Evolutionary conservation across 1,140 invertebrate species (phyloP), one percentile per base, ranked within the genome.

Genomic region (Atta cephalotes): DNA sequence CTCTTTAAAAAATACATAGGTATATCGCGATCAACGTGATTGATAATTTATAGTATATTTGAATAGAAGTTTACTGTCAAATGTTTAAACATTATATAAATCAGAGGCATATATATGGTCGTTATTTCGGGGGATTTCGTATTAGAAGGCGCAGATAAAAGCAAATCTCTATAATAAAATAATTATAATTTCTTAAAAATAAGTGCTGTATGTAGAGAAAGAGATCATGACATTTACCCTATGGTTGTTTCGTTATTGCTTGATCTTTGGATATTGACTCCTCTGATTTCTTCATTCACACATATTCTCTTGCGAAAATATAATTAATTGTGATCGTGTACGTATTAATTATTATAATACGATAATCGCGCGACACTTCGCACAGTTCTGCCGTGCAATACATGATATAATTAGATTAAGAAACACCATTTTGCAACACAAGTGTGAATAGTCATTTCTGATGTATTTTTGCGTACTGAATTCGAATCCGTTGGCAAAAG

Each of bases 1-100:
- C 31, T 35, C 45, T 80, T 66, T 35, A 14, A 25, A 65, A 28
- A 39, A 58, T 58, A 70, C 35, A 49, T 21, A 3, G 49, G 3
- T 16, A 31, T 28, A 18, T 25, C 18, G 14, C 25, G 31, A 76
- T 76, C 51, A 18, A 18, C 18, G 14, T 45, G 31, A 76, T 76
- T n/a, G 71, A 74, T 74, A 74, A 74, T 5, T 56, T 31, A 1
- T 3, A 56, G 16, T 35, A 60, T 16, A 60, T 21, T 60, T 76
- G 18, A 3, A 66, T 9, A 5, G 21, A 70, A 39, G 9, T 28
- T 70, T 70, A 49, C 45, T 25, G 0, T 18, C 39, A 3, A 4
- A 28, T 14, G 5, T 72, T 72, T 18, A 60, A 9, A 39, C 31
- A 60, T 25, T 39, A 31, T 39, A 31, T 25, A 10, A 56, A 35